These are phyloP conservation scores for Ecdyonurus torrentis DNA, from an alignment of 2,888 invertebrate species.

Conservation along the genomic window DNA sequence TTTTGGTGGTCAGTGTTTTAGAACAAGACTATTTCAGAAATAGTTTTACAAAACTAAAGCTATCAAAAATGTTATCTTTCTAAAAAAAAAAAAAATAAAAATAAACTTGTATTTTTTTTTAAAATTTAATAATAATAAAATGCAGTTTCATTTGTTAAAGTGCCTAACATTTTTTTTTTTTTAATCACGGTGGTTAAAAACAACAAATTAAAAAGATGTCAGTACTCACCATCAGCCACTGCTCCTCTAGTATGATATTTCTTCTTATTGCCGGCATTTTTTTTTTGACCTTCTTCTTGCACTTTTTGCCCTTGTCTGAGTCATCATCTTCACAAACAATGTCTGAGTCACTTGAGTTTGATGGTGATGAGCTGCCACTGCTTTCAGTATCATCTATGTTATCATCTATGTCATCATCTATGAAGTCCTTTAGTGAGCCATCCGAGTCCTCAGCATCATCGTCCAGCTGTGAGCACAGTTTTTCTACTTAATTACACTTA, in stretches of 20 bases:
- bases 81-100: no score
- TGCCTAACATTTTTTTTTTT: no score
- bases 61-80: no score
- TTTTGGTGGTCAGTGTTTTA: no score
- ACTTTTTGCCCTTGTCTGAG: not conserved
- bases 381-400: constrained; percentile 34
- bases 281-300: not conserved
- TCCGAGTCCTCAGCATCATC: constrained; percentile 41
- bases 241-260: not conserved
- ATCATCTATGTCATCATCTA: constrained; percentile 37
- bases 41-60: no score
- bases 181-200: no score
- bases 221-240: not conserved
- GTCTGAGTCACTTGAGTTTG: constrained; percentile 12
- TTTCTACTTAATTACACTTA: no score
- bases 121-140: no score
- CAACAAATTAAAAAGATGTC: no score
- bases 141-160: no score
- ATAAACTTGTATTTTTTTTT: no score
- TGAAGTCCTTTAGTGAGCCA: constrained; percentile 57
- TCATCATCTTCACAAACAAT: constrained; percentile 11
- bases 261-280: not conserved
- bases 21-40: no score
- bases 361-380: constrained; percentile 20
- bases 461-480: constrained; percentile 13